Evolutionary conservation across 2,888 invertebrate genomes (phyloP).

Genomic region (Polydrusus cervinus): DNA sequence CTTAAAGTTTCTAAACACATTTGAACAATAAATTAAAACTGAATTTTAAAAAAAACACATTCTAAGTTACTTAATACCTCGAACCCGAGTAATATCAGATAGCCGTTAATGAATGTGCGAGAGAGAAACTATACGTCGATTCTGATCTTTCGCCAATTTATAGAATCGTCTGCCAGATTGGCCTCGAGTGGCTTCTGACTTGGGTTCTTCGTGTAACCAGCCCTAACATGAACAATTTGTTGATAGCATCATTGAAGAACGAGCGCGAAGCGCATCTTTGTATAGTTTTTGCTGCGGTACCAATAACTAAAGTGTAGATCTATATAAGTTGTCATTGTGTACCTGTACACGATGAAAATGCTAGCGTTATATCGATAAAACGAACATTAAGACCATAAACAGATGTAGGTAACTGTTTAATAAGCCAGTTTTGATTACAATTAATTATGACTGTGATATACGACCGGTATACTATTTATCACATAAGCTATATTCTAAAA

Average conservation of each 20-base stretch:
- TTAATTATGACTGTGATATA: too few relatives aligned
- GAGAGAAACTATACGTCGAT: slow-evolving; percentile 56
- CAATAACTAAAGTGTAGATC: slow-evolving; percentile 37
- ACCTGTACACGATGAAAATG: too few relatives aligned
- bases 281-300: slow-evolving; percentile 39
- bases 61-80: slow-evolving; percentile 60
- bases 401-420: too few relatives aligned
- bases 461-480: too few relatives aligned
- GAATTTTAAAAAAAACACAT: slow-evolving; percentile 17
- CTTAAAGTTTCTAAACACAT: neutral
- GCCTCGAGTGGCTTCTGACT: slow-evolving; percentile 52
- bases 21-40: slow-evolving; percentile 25
- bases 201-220: slow-evolving; percentile 62
- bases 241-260: slow-evolving; percentile 62
- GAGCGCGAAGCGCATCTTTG: slow-evolving; percentile 56
- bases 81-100: slow-evolving; percentile 64
- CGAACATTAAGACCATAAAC: too few relatives aligned
- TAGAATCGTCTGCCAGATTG: slow-evolving; percentile 62
- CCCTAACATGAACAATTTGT: slow-evolving; percentile 66
- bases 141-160: slow-evolving; percentile 66
- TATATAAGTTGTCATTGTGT: too few relatives aligned
- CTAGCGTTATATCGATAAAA: too few relatives aligned
- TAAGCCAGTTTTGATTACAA: too few relatives aligned
- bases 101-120: slow-evolving; percentile 65
- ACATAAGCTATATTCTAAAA: too few relatives aligned